Evolutionary conservation across 2,888 invertebrate genomes (phyloP), one percentile per base, ranked within the genome.

Genomic region (Xestobium rufovillosum): DNA sequence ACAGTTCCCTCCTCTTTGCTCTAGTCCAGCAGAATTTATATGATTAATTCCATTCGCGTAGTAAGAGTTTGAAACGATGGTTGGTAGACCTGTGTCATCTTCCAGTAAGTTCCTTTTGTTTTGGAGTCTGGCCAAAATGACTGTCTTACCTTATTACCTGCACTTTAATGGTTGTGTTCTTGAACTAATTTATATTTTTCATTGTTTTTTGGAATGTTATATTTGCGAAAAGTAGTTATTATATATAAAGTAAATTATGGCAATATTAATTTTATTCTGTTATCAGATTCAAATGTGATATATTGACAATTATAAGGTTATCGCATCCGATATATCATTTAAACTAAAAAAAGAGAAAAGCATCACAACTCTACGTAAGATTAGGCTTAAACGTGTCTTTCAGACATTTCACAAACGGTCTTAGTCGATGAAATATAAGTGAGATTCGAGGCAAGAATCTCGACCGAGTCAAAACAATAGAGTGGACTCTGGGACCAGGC

Each of bases 401-500:
- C 43, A 48, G 47, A 52, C 49, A 46, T 50, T 50, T 45, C 46
- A n/a, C n/a, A 43, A 43, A 42, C 43, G 48, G 50, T 49, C 49
- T 48, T 53, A 44, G 45, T 44, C 45, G 44, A 44, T 40, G 15
- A 37, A 33, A 34, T 33, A 40, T 38, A 37, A 27, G 9, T 27
- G n/a, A 12, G 28, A 27, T n/a, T n/a, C n/a, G n/a, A n/a, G n/a
- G n/a, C n/a, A n/a, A n/a, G n/a, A n/a, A n/a, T n/a, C n/a, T n/a
- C n/a, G n/a, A n/a, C n/a, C n/a, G n/a, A n/a, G n/a, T n/a, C n/a
- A n/a, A n/a, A n/a, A n/a, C n/a, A n/a, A n/a, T 62, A 61, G 62
- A 64, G 65, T 65, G 61, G 63, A 65, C 65, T 66, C 66, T 67
- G 67, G 67, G 68, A 68, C 67, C 68, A 68, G 67, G 67, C 66